These are phyloP conservation scores for Meghimatium bilineatum DNA, from an alignment of 2,888 invertebrate genomes.

Conservation along the genomic window DNA sequence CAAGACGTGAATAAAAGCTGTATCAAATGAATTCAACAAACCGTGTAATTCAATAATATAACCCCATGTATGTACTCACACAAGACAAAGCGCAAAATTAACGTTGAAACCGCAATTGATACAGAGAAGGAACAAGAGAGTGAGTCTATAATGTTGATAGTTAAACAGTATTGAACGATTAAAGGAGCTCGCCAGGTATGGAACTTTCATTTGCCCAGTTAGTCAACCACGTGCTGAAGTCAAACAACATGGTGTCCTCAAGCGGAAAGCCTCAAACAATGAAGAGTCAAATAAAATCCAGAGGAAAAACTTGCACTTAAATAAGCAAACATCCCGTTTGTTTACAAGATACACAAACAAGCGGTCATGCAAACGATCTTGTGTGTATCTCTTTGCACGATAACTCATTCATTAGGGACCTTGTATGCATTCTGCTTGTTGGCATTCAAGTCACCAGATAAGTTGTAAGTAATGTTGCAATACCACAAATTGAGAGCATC, in stretches of 20 bases:
- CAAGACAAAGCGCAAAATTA: conserved; percentile 27
- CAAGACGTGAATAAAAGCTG: background rate
- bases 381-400: background rate
- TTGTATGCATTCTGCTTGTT: background rate
- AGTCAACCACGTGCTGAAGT: conserved; percentile 23
- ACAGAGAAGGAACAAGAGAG: conserved; percentile 2
- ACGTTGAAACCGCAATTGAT: conserved; percentile 5
- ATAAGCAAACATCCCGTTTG: background rate
- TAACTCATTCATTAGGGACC: background rate
- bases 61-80: conserved; percentile 15
- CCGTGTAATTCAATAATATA: conserved; percentile 34
- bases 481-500: no score
- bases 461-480: background rate
- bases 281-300: background rate
- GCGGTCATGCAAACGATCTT: background rate
- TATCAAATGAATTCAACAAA: conserved; percentile 29
- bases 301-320: conserved; percentile 8
- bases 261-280: background rate
- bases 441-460: background rate
- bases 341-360: background rate
- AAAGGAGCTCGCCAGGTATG: background rate
- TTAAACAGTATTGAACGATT: conserved; percentile 28
- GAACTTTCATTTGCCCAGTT: conserved; percentile 16
- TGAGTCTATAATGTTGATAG: conserved; percentile 24
- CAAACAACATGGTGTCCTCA: conserved; percentile 1